Evolutionary conservation across 2,113 vertebrate species (phyloP), one percentile per base, ranked within the genome.

Genomic region (Oryzias javanicus): DNA sequence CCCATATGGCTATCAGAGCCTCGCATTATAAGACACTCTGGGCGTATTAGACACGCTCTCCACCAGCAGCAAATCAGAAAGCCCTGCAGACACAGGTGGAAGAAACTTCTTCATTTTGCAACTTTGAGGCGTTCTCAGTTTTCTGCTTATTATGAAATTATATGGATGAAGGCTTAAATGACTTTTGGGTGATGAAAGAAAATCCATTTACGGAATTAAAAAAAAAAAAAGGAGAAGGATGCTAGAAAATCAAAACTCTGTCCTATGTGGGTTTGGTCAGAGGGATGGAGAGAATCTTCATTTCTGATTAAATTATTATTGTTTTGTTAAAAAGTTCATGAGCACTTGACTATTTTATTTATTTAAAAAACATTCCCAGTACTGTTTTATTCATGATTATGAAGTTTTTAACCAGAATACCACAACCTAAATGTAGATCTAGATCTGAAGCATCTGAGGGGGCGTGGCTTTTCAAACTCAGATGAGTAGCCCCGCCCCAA

Each of bases 1-100:
- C 84, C 84, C 87, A 76, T 82, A 86, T 80, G 84, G 85, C 74
- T 81, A 88, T 84, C 81, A 73, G 79, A 73, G 73, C 66, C 79
- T 70, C 67, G 48, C 68, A 65, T 79, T 85, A 87, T 88, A 84
- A 85, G 80, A 81, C 73, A 81, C 85, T 78, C 83, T 81, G 12
- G 1, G 45, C 47, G 50, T 70, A 74, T 80, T 86, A 76, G 71
- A 82, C 84, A 83, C 80, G 60, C 75, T 69, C 60, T 51, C 46
- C 64, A 68, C 64, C 68, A 71, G 49, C 20, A 55, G 49, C 61
- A 63, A 24, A 70, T 72, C 77, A 42, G 57, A 45, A 18, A 13
- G 53, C 75, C 81, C 72, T 64, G 60, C 64, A 82, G 76, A 86
- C 82, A 78, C 69, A 82, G 83, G 82, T 85, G 82, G 64, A 74